phyloP scores from a whole-genome alignment of 2,113 vertebrate genomes.

The Cinclus mexicanus region DNA sequence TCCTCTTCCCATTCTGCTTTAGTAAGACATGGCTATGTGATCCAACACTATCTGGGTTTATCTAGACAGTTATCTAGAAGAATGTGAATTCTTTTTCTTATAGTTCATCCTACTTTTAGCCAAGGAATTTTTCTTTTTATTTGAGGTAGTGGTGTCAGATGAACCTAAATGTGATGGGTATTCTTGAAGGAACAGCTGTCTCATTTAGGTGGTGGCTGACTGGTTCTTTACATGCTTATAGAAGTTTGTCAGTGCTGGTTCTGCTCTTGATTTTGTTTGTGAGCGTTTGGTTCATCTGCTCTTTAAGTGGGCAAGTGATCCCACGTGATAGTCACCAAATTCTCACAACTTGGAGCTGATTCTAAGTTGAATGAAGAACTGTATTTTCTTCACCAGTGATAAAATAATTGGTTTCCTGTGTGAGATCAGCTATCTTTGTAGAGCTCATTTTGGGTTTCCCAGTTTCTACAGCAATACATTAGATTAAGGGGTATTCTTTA shows the following conservation, averaged over 20 bases:
- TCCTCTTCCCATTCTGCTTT: not conserved
- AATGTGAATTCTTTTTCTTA: not conserved
- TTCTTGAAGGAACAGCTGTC: not conserved
- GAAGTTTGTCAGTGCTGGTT: not conserved
- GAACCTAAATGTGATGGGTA: not conserved
- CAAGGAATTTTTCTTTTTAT: not conserved
- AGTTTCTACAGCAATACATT: not conserved
- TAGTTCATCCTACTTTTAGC: not conserved
- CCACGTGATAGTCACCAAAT: not conserved
- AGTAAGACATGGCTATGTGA: not conserved
- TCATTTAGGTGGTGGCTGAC: not conserved
- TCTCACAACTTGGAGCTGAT: not conserved
- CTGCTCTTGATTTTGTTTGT: not conserved
- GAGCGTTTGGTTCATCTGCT: not conserved
- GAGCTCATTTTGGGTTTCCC: not conserved
- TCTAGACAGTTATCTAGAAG: not conserved
- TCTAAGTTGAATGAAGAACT: not conserved
- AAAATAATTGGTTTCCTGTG: not conserved
- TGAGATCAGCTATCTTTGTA: not conserved
- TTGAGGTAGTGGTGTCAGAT: not conserved
- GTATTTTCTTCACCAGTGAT: not conserved
- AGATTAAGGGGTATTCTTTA: not conserved
- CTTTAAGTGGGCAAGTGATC: not conserved
- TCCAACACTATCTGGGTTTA: not conserved
- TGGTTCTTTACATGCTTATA: not conserved